Evolutionary conservation across 2,113 vertebrate genomes (phyloP), one percentile per base, ranked within the genome.

Genomic region (Erpornis zantholeuca): DNA sequence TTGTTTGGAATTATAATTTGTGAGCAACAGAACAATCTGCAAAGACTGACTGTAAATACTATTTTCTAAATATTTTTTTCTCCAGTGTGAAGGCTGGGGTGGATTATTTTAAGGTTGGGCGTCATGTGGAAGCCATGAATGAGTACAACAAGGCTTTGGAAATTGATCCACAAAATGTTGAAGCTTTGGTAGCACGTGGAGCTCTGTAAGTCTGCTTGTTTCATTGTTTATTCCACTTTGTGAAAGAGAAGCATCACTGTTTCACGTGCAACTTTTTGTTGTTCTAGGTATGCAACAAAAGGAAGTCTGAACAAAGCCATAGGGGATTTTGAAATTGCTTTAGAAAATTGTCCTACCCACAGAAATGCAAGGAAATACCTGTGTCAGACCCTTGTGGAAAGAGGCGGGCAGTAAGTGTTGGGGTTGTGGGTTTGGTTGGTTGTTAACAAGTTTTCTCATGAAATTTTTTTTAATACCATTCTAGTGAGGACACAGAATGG

Each of bases 91-190:
- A 99, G 96, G 96, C 98, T 50, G 99, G 99, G 36, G 99, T 99
- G 75, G 99, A 98, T 96, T 99, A 99, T 97, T 99, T 99, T 95
- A 99, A 99, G 94, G 98, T 98, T 36, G 98, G 99, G 16, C 99
- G 97, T 21, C 98, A 99, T 0, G 99, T 99, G 27, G 99, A 99
- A 86, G 99, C 99, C 68, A 99, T 99, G 99, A 99, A 99, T 53
- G 99, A 99, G 88, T 99, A 99, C 95, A 99, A 99, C 98, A 99
- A 99, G 84, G 99, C 99, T 59, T 88, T 99, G 96, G 99, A 99
- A 96, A 99, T 99, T 15, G 99, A 99, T 95, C 98, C 97, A 6
- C 98, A 99, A 35, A 99, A 99, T 4, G 99, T 99, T 44, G 99
- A 99, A 97, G 99, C 99, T 23, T 97, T 99, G 61, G 99, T 99